Percentiles rank a stretch among this genome's conserved stretches.
These are phyloP conservation scores for Parotocinclus haroldoi DNA, from an alignment of 2,797 vertebrate species.

Conservation along the genomic window DNA sequence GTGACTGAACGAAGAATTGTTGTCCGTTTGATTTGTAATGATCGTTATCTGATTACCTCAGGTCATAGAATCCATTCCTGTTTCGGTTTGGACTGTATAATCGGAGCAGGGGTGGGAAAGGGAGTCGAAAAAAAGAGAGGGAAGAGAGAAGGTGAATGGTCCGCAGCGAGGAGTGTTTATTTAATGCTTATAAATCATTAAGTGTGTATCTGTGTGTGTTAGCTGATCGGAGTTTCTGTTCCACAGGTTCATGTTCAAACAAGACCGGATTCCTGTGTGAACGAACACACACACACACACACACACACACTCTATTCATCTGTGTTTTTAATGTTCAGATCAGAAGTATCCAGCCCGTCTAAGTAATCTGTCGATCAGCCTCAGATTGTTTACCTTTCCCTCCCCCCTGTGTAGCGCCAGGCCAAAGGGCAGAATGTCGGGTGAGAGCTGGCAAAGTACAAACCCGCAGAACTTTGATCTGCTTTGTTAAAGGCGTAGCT, in stretches of 20 bases:
- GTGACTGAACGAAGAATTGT: too few relatives aligned
- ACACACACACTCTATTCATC: background rate
- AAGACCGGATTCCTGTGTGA: constrained; percentile 30
- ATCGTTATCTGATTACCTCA: too few relatives aligned
- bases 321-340: background rate
- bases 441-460: constrained; percentile 34
- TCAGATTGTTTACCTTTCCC: constrained; percentile 37
- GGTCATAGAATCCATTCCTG: too few relatives aligned
- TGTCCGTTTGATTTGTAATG: too few relatives aligned
- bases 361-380: background rate
- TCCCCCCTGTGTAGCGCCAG: constrained; percentile 6
- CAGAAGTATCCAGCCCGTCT: constrained; percentile 1
- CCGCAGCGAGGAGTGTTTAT: too few relatives aligned
- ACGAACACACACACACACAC: background rate
- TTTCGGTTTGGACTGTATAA: too few relatives aligned
- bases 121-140: too few relatives aligned
- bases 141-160: too few relatives aligned
- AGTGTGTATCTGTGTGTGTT: constrained; percentile 13
- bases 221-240: constrained; percentile 32
- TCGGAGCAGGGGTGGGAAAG: too few relatives aligned
- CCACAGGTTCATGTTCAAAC: constrained; percentile 31
- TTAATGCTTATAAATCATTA: background rate
- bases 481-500: constrained; percentile 14
- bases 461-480: constrained; percentile 36
- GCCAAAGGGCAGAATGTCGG: constrained; percentile 43